These are phyloP conservation scores for Anguilla pacifica DNA, from an alignment of 2,797 vertebrate species.

Conservation along the genomic window DNA sequence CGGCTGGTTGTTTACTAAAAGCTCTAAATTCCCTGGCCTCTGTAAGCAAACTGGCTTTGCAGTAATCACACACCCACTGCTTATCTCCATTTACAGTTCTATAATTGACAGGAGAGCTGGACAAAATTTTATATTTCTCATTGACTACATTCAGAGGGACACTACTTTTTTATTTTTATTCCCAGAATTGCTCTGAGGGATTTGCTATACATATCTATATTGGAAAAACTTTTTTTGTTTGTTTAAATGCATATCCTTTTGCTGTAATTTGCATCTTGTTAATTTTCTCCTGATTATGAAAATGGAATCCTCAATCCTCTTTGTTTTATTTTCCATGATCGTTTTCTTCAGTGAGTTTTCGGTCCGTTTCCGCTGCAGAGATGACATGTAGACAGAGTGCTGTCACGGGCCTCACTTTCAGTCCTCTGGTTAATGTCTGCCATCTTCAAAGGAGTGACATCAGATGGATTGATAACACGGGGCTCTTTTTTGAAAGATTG, in stretches of 20 bases:
- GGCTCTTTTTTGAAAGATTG: neutral
- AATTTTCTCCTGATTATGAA: slow-evolving; percentile 54
- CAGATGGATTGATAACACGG: neutral
- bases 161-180: slow-evolving; percentile 36
- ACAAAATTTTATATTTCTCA: slow-evolving; percentile 37
- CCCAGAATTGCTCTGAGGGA: slow-evolving; percentile 54
- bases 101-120: neutral
- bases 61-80: slow-evolving; percentile 42
- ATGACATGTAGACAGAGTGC: slow-evolving; percentile 60
- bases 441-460: neutral
- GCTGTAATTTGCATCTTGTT: slow-evolving; percentile 55
- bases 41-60: slow-evolving; percentile 40
- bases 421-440: slow-evolving; percentile 59
- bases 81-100: slow-evolving; percentile 44
- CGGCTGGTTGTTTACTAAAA: slow-evolving; percentile 13
- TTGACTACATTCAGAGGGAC: slow-evolving; percentile 57
- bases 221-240: slow-evolving; percentile 49
- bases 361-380: slow-evolving; percentile 59
- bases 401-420: slow-evolving; percentile 60
- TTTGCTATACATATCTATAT: slow-evolving; percentile 58
- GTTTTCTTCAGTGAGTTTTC: neutral
- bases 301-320: slow-evolving; percentile 48
- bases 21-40: neutral
- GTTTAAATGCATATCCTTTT: slow-evolving; percentile 43
- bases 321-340: slow-evolving; percentile 15